Evolutionary conservation across 2,888 invertebrate species (phyloP), one percentile per base, ranked within the genome.

Genomic region (Arctia plantaginis): DNA sequence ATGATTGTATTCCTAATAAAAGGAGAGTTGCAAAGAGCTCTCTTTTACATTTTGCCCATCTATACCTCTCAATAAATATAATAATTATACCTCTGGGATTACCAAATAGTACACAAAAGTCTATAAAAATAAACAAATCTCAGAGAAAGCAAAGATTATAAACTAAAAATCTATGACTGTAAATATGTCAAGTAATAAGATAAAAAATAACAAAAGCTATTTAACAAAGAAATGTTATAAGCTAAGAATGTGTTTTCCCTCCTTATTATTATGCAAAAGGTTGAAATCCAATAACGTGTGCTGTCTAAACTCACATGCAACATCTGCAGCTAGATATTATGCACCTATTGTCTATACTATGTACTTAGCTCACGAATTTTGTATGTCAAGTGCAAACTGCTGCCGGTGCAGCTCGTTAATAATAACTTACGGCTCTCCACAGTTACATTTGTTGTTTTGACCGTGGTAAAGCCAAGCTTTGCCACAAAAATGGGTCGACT

Each of bases 261-360:
- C 64, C 47, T 72, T 73, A 23, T 44, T 68, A 39, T 69, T 81
- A 74, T 62, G 69, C 71, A 27, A 73, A 75, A 71, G 84, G 86
- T 87, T 86, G 87, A 87, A 89, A 89, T 89, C 87, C 89, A 89
- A 91, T 91, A 90, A 86, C 79, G 79, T 82, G 67, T 68, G 78
- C 74, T 81, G 82, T 85, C 81, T 82, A 78, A 67, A 27, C 44
- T 35, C 69, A 69, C 55, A 51, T 23, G n/a, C n/a, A 55, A 27
- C 72, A 78, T 51, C 65, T 69, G 68, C 68, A 74, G 69, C 67
- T 74, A 67, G 33, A 62, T 77, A 69, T 76, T 77, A 66, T 76
- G 71, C 62, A 69, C 35, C 71, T 18, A 30, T 44, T 41, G 27
- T 13, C n/a, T 66, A 44, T 64, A 75, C 62, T 33, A 55, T 75